Base-by-base conservation (phyloP, 2,797 vertebrate genomes). In the Anguilla anguilla region DNA sequence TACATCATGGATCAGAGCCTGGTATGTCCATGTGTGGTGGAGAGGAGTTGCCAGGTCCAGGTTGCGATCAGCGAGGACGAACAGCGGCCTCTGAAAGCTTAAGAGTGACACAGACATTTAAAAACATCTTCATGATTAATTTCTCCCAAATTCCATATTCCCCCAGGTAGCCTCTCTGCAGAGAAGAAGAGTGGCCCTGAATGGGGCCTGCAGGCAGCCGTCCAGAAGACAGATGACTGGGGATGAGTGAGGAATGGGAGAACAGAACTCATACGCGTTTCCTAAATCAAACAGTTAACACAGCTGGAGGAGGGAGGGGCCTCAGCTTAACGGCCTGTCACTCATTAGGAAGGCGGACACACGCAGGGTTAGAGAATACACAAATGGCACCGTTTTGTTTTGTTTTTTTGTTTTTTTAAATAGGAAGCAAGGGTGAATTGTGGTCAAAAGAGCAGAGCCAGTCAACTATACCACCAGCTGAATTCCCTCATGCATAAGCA, bases 1-100 rank as follows among this genome's bases (percentile, higher is more conserved):
- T 87, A 99, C 98, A 90, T 99, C 98, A 90, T 99, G 98, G 93
- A 99, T 98, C 94, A 99, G 96, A 81, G 98, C 98, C 95, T 99
- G 98, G 95, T 99, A 99, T 89, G 98, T 99, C 98, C 98, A 99
- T 59, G 98, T 98, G 95, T 99, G 98, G 92, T 99, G 98, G 85
- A 99, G 97, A 93, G 98, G 98, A 91, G 98, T 99, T 93, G 98
- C 97, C 96, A 99, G 96, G 95, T 99, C 98, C 94, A 99, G 93
- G 93, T 99, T 99, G 92, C 98, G 97, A 93, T 99, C 98, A 19
- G 97, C 97, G 94, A 99, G 97, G 89, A 99, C 97, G 92, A 99
- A 97, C 85, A 99, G 95, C 19, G 98, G 98, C 92, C 98, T 97
- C 94, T 99, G 98, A 93, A 99, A 99, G 95, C 98, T 99, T 93